A percentile compares a stretch with the other conserved stretches of the same genome.
Conservation (phyloP, 2,888 invertebrate species). For the Hypena proboscidalis region DNA sequence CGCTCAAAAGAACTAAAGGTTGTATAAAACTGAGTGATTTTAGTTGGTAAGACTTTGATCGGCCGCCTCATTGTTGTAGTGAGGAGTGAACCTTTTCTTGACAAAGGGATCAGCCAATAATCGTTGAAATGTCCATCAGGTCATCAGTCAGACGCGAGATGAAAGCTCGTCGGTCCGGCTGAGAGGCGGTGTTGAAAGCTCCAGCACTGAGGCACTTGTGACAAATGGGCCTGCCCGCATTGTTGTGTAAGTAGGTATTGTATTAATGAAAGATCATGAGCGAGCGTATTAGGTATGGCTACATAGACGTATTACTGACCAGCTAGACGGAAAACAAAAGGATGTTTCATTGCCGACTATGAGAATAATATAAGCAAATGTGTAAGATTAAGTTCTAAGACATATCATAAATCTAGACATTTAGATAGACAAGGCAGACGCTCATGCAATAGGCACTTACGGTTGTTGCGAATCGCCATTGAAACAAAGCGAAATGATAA, state of each 20-base stretch:
- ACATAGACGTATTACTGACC: slow-evolving; percentile 7
- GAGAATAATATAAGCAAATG: too few species aligned
- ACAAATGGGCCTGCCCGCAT: slow-evolving; percentile 66
- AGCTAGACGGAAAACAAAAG: neutral
- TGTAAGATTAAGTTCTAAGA: too few species aligned
- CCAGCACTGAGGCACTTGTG: slow-evolving; percentile 52
- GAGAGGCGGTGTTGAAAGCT: slow-evolving; percentile 49
- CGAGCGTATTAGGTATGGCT: slow-evolving; percentile 9
- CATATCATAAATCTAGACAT: too few species aligned
- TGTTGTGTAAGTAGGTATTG: slow-evolving; percentile 64
- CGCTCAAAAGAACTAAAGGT: slow-evolving; percentile 3
- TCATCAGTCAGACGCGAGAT: slow-evolving; percentile 77
- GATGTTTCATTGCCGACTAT: too few species aligned
- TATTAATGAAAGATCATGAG: slow-evolving; percentile 65
- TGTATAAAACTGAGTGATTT: slow-evolving; percentile 19
- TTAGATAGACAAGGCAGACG: too few species aligned
- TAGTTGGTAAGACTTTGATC: slow-evolving; percentile 58
- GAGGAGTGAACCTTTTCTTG: slow-evolving; percentile 63
- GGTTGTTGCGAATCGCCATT: too few species aligned
- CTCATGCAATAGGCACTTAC: too few species aligned
- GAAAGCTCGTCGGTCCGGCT: slow-evolving; percentile 59
- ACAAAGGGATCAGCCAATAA: slow-evolving; percentile 74
- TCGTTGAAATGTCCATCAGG: slow-evolving; percentile 74
- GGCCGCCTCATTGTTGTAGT: slow-evolving; percentile 66
- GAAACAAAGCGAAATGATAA: too few species aligned